Evolutionary conservation across 2,797 vertebrate species (phyloP).

Genomic region (Uromys caudimaculatus): DNA sequence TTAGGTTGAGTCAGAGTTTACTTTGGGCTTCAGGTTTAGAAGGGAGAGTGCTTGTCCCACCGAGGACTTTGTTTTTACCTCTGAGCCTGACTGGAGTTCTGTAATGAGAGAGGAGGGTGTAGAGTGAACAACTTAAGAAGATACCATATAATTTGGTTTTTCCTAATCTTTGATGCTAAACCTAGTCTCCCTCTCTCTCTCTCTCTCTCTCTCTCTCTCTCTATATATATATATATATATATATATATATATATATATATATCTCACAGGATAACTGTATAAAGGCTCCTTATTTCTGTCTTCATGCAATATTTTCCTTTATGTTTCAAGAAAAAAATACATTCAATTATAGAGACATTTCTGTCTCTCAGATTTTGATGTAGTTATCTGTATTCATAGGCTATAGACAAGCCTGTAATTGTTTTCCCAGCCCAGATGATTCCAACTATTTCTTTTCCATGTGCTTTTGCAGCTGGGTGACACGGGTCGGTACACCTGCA

Average conservation of each 20-base stretch:
- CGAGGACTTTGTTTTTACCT: background rate
- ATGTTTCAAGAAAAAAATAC: constrained; percentile 37
- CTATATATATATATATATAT: too few species aligned
- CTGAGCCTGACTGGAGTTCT: background rate
- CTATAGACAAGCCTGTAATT: constrained; percentile 74
- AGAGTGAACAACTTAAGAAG: background rate
- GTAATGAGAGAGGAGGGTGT: background rate
- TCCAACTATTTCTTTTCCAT: constrained; percentile 82
- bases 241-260: too few species aligned
- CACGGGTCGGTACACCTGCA: constrained; percentile 96
- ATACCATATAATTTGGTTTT: background rate
- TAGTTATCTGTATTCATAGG: constrained; percentile 73
- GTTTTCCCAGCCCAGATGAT: constrained; percentile 81
- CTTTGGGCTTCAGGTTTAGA: background rate
- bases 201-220: too few species aligned
- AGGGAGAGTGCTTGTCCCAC: background rate
- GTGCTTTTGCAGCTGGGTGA: constrained; percentile 92
- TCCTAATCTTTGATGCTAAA: background rate
- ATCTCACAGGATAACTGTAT: background rate
- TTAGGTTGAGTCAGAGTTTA: background rate
- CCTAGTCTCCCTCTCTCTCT: too few species aligned
- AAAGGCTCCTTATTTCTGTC: background rate
- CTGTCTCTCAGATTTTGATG: constrained; percentile 41
- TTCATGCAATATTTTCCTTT: constrained; percentile 37
- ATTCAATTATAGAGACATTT: constrained; percentile 53